Base-by-base conservation (phyloP, 2,888 invertebrate species). In the Entomobrya multifasciata region DNA sequence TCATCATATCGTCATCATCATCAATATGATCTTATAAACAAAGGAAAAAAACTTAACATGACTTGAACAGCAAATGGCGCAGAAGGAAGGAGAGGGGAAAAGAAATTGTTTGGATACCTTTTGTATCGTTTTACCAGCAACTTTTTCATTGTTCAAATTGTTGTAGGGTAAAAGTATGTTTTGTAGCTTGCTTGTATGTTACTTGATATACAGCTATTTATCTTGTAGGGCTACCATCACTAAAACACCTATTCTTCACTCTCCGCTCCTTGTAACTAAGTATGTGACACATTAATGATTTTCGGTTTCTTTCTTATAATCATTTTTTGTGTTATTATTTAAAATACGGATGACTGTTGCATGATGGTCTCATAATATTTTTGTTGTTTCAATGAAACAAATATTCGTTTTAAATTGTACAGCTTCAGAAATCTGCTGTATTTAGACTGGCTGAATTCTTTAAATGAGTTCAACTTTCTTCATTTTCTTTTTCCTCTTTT, bases 91-190 rank as follows among this genome's bases (percentile, higher is more conserved):
- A 17, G 20, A 36, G 30, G 52, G 47, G 20, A 15, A 44, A 70
- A 70, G 44, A 4, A 36, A 36, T 70, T 70, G 25, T 70, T 70
- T 47, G 22, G 70, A 70, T 47, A n/a, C 25, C 49, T 70, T 70
- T 5, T 49, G 70, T 70, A 49, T 70, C 70, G 25, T 70, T 70
- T 70, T 70, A 70, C 70, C 70, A 70, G n/a, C n/a, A n/a, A n/a
- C 70, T 49, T 70, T 70, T 70, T 70, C 49, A n/a, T n/a, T 52
- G 17, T 30, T 30, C 62, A 22, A 0, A 3, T 27, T n/a, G 30
- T 67, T 11, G 10, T 41, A 67, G 17, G 20, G 13, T 67, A 49
- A 44, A 41, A 20, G 20, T 22, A 6, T 44, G 13, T 22, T 44
- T 65, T 65, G 6, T 17, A n/a, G n/a, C n/a, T n/a, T 8, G 1